These are phyloP conservation scores for Aphrocallistes beatrix DNA, from an alignment of 37 sponge, comb jelly and placozoan genomes.

Conservation along the genomic window DNA sequence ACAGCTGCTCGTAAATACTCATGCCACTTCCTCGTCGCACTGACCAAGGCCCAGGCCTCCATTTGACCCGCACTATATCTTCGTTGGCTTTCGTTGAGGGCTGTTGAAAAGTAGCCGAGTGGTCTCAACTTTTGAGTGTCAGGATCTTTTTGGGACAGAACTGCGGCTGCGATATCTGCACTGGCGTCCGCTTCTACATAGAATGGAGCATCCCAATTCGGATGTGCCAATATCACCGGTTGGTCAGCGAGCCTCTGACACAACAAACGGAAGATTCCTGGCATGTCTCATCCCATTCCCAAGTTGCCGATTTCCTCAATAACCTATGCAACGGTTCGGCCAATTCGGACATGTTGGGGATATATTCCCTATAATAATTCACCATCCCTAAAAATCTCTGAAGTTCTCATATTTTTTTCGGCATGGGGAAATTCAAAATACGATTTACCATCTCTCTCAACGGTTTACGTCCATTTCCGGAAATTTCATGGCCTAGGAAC, in stretches of 20 bases:
- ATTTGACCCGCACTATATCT: background rate
- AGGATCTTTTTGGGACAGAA: background rate
- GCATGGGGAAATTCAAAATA: background rate
- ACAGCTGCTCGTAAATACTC: background rate
- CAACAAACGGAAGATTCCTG: background rate
- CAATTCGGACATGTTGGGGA: background rate
- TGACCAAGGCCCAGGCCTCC: background rate
- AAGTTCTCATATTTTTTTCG: background rate
- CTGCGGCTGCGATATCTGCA: background rate
- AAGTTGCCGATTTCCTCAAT: background rate
- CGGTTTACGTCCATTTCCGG: background rate
- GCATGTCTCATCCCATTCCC: background rate
- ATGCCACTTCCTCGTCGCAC: too few species aligned
- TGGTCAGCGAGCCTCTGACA: background rate
- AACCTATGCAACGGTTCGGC: background rate
- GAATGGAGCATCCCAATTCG: background rate
- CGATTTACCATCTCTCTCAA: background rate
- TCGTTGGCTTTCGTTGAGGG: background rate
- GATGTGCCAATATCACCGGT: background rate
- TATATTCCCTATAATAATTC: background rate
- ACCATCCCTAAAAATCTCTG: background rate
- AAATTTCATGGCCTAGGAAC: background rate
- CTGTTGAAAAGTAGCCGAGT: background rate
- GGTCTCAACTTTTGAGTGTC: background rate
- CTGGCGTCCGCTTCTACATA: background rate